Conservation (phyloP, 53 echinoderm and acorn worm species). For the Arbacia lixula region DNA sequence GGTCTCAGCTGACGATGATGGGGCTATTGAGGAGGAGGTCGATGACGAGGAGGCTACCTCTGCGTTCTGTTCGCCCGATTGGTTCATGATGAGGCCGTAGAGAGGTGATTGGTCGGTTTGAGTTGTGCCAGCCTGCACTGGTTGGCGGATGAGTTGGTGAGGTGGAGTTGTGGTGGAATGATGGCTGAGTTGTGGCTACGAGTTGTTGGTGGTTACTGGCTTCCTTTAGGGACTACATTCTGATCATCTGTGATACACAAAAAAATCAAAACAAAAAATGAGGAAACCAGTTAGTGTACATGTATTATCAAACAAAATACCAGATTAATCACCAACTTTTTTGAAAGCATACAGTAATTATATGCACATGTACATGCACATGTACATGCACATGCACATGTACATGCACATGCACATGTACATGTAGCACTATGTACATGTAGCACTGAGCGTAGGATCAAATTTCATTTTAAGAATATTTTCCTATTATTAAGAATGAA, state of each 20-base stretch:
- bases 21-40: neutral
- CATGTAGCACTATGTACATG: neutral
- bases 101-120: constrained; percentile 44
- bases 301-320: no score
- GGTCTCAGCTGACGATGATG: neutral
- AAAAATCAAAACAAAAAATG: neutral
- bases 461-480: no score
- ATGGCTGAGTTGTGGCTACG: constrained; percentile 31
- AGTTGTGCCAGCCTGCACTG: constrained; percentile 37
- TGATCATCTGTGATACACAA: neutral
- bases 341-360: neutral
- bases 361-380: no score
- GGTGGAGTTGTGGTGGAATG: neutral
- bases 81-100: constrained; percentile 37
- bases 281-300: no score
- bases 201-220: constrained; percentile 15
- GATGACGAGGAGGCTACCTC: constrained; percentile 26
- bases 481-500: no score
- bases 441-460: neutral
- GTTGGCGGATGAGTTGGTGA: constrained; percentile 9
- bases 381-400: neutral
- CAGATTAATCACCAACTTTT: neutral
- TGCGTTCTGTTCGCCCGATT: constrained; percentile 29
- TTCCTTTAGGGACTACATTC: constrained; percentile 20
- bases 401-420: neutral